These are phyloP conservation scores for Apodemia mormo DNA, from an alignment of 2,888 invertebrate genomes.

Conservation along the genomic window DNA sequence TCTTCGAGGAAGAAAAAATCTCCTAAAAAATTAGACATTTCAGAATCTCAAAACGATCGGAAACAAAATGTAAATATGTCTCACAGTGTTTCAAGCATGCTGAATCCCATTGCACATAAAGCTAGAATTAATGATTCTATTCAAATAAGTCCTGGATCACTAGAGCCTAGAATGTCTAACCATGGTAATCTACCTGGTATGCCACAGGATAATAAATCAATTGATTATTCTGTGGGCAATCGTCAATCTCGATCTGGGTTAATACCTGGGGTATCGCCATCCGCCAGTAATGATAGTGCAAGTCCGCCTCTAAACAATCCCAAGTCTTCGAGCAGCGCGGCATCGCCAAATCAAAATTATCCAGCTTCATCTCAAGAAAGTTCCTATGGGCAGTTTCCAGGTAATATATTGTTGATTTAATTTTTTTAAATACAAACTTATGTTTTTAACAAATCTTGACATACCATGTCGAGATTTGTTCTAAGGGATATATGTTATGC, in stretches of 20 bases:
- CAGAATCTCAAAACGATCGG: conserved; percentile 54
- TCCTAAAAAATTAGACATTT: conserved; percentile 56
- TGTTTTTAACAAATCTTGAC: neutral
- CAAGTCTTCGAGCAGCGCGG: conserved; percentile 37
- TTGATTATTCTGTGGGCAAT: conserved; percentile 35
- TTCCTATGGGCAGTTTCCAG: conserved; percentile 69
- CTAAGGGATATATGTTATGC: too few species aligned
- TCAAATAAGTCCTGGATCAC: conserved; percentile 37
- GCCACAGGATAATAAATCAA: conserved; percentile 43
- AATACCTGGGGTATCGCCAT: conserved; percentile 43
- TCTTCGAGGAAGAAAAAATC: conserved; percentile 73
- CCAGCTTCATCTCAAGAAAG: conserved; percentile 61
- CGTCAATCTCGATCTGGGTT: conserved; percentile 46
- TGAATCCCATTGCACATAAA: conserved; percentile 50
- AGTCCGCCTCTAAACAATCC: conserved; percentile 22
- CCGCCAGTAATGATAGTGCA: conserved; percentile 27
- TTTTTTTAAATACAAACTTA: neutral
- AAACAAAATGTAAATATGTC: conserved; percentile 55
- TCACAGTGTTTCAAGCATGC: conserved; percentile 71
- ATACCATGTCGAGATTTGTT: too few species aligned
- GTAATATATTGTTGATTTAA: conserved; percentile 43
- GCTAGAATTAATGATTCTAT: conserved; percentile 48
- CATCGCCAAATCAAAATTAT: conserved; percentile 52
- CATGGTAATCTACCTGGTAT: conserved; percentile 39
- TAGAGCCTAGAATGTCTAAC: conserved; percentile 31